Evolutionary conservation across 2,888 invertebrate species (phyloP).

Genomic region (Lasius platythorax): DNA sequence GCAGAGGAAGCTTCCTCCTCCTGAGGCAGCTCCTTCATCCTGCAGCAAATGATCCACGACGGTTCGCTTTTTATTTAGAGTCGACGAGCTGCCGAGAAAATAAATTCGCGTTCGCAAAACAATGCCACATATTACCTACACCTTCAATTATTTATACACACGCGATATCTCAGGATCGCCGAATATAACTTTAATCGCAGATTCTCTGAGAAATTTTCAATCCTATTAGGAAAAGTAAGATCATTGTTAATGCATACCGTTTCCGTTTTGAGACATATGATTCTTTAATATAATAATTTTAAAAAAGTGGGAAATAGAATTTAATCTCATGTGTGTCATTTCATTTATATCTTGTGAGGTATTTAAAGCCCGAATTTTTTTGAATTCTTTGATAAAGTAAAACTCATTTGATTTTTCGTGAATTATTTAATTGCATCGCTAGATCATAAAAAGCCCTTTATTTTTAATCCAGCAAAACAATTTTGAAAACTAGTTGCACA

Average conservation of each 20-base stretch:
- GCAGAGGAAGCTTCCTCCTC: conserved; percentile 64
- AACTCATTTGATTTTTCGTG: neutral
- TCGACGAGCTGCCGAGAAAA: conserved; percentile 55
- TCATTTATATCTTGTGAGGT: neutral
- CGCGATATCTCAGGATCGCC: neutral
- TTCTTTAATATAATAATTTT: neutral
- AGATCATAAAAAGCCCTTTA: neutral
- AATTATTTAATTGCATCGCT: neutral
- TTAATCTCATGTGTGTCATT: neutral
- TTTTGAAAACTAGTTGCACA: neutral
- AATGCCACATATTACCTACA: neutral
- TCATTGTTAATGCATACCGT: neutral
- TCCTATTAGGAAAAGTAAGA: neutral
- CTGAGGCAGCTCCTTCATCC: conserved; percentile 72
- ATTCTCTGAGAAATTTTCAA: neutral
- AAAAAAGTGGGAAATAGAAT: neutral
- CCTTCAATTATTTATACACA: neutral
- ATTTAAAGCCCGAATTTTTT: neutral
- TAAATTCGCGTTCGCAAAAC: conserved; percentile 57
- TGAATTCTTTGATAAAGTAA: neutral
- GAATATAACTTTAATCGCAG: neutral
- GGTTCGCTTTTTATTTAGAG: conserved; percentile 66
- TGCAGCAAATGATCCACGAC: conserved; percentile 76
- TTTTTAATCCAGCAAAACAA: neutral
- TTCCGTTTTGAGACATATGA: neutral